Percentiles rank a stretch among this genome's conserved stretches.
These are phyloP conservation scores for Mustela lutreola DNA, from an alignment of 2,113 vertebrate species.

Conservation along the genomic window DNA sequence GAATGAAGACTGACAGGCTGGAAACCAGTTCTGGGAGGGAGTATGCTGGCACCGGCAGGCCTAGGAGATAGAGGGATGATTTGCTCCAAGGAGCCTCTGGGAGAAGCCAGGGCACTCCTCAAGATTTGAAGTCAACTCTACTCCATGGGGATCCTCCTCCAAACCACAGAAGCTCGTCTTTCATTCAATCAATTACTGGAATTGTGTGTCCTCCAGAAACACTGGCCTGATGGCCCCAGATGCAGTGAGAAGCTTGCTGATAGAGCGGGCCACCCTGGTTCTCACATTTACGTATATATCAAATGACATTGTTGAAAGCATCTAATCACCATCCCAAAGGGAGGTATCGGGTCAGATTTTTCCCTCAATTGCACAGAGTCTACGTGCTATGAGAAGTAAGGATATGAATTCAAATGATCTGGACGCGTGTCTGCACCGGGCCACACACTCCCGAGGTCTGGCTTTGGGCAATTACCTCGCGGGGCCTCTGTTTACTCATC, in stretches of 20 bases:
- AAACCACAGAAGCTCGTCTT: background rate
- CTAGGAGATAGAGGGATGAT: background rate
- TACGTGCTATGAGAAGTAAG: background rate
- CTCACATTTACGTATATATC: background rate
- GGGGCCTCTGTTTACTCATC: constrained; percentile 59
- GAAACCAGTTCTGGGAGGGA: background rate
- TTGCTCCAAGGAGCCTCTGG: background rate
- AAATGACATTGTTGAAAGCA: background rate
- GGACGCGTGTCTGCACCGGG: background rate
- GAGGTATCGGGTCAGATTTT: background rate
- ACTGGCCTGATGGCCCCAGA: background rate
- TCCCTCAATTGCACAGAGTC: background rate
- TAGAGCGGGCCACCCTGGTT: background rate
- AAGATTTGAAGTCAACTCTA: background rate
- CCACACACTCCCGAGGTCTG: background rate
- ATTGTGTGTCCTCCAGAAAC: background rate
- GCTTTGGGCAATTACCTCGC: background rate
- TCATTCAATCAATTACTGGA: background rate
- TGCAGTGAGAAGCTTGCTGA: background rate
- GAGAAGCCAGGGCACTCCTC: background rate
- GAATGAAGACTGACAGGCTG: background rate
- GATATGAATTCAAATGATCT: background rate
- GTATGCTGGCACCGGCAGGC: background rate
- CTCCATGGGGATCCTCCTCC: background rate
- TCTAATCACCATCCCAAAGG: background rate